These are phyloP conservation scores for Drosophila mulleri DNA, from an alignment of 2,888 invertebrate genomes.

Conservation along the genomic window DNA sequence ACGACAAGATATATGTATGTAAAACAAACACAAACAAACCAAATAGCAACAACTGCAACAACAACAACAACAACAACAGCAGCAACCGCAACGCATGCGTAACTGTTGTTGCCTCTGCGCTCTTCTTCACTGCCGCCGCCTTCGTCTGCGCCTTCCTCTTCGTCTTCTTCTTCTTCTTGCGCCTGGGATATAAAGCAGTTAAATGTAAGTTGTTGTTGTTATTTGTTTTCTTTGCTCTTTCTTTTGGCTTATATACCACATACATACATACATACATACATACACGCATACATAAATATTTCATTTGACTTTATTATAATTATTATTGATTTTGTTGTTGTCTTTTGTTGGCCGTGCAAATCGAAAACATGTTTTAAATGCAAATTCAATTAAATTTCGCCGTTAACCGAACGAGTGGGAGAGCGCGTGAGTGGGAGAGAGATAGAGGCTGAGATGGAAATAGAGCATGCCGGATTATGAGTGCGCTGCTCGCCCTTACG, in stretches of 20 bases:
- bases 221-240: neutral
- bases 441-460: neutral
- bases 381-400: slow-evolving; percentile 72
- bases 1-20: too few species aligned
- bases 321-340: slow-evolving; percentile 17
- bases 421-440: neutral
- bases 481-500: slow-evolving; percentile 13
- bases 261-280: neutral
- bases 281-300: neutral
- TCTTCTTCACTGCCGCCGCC: slow-evolving; percentile 21
- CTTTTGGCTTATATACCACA: neutral
- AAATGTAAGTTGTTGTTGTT: slow-evolving; percentile 63
- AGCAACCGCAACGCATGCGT: slow-evolving; percentile 30
- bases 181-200: slow-evolving; percentile 71
- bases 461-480: neutral
- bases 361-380: slow-evolving; percentile 61
- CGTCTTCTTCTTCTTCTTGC: slow-evolving; percentile 33
- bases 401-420: slow-evolving; percentile 5
- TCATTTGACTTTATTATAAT: slow-evolving; percentile 33
- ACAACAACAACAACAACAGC: neutral
- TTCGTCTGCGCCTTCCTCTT: too few species aligned
- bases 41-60: slow-evolving; percentile 17
- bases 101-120: slow-evolving; percentile 23
- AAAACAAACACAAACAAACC: slow-evolving; percentile 30
- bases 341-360: slow-evolving; percentile 14